Base-by-base conservation (phyloP, 2,888 invertebrate species). In the Pristionchus japonicus region DNA sequence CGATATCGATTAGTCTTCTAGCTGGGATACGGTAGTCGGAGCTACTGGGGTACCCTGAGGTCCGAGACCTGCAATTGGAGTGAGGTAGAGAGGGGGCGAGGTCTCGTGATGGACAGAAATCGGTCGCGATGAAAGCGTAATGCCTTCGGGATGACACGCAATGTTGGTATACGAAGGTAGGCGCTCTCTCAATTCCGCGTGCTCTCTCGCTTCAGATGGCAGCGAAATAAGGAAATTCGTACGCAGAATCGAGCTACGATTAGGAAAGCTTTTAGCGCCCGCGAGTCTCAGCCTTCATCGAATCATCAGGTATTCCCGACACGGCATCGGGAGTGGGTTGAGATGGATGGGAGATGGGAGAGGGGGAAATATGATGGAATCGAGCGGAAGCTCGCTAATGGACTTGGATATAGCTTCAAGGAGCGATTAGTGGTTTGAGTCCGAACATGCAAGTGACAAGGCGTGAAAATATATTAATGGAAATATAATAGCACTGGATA, bases 301-400 rank as follows among this genome's bases (percentile, higher is more conserved):
- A 77, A 43, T 77, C 23, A 40, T 77, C 77, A 77, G 77, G 77
- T 77, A 77, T 77, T 77, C 77, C 13, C 64, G 20, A 31, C 77
- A 77, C 47, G 77, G 43, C 23, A 77, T 77, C 77, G 40, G 2
- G 20, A 70, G 70, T 7, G 43, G 43, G 77, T 3, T 31, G 31
- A 37, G 27, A 20, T 37, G 40, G 40, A 23, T 23, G 23, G 43
- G 20, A 20, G 23, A 74, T 43, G 74, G 43, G 31, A 37, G 70
- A 31, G 40, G 23, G 23, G 23, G 40, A 20, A 52, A 52, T 20
- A 20, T 52, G 52, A 52, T 17, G 37, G 20, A 11, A 43, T 43
- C n/a, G 74, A n/a, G 43, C 43, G 77, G 77, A 77, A 27, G n/a
- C 43, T 47, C 27, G 77, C 77, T 77, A 77, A 77, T 77, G 77